Conservation (phyloP, 2,113 vertebrate genomes). For the Ctenodactylus gundi region DNA sequence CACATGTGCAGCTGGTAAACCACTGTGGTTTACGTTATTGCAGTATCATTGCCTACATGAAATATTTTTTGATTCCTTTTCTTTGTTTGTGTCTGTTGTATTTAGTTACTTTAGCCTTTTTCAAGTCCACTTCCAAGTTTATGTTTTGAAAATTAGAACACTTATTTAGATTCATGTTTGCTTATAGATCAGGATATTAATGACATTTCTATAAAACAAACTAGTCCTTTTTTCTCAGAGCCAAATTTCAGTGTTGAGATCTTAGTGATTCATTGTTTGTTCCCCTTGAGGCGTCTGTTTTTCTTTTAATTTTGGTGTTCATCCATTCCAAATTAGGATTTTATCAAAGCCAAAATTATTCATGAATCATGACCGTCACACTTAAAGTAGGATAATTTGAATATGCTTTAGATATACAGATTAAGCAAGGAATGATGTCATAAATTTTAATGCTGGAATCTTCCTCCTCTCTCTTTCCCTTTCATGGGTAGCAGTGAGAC, state of each 20-base stretch:
- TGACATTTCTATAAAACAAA: slow-evolving; percentile 71
- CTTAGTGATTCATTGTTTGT: slow-evolving; percentile 65
- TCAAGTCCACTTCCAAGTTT: slow-evolving; percentile 62
- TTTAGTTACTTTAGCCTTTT: slow-evolving; percentile 64
- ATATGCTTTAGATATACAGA: neutral
- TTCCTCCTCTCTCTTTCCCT: no score
- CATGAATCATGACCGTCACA: slow-evolving; percentile 27
- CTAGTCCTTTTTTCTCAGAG: slow-evolving; percentile 61
- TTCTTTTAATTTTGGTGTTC: slow-evolving; percentile 66
- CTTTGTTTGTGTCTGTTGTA: slow-evolving; percentile 63
- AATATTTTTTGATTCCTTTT: slow-evolving; percentile 68
- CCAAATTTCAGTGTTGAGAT: slow-evolving; percentile 63
- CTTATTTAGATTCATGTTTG: slow-evolving; percentile 64
- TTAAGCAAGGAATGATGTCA: slow-evolving; percentile 40
- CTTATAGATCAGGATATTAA: slow-evolving; percentile 56
- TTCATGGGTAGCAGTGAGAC: neutral
- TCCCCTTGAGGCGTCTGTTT: slow-evolving; percentile 57
- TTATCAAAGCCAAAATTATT: slow-evolving; percentile 57
- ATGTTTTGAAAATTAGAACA: slow-evolving; percentile 65
- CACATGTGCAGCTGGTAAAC: slow-evolving; percentile 37
- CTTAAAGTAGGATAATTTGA: slow-evolving; percentile 42
- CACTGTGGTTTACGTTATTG: slow-evolving; percentile 38
- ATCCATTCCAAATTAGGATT: slow-evolving; percentile 48
- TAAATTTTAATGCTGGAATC: neutral
- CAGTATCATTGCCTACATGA: slow-evolving; percentile 24